Base-by-base conservation (phyloP, 2,113 vertebrate genomes). In the Scomber japonicus region DNA sequence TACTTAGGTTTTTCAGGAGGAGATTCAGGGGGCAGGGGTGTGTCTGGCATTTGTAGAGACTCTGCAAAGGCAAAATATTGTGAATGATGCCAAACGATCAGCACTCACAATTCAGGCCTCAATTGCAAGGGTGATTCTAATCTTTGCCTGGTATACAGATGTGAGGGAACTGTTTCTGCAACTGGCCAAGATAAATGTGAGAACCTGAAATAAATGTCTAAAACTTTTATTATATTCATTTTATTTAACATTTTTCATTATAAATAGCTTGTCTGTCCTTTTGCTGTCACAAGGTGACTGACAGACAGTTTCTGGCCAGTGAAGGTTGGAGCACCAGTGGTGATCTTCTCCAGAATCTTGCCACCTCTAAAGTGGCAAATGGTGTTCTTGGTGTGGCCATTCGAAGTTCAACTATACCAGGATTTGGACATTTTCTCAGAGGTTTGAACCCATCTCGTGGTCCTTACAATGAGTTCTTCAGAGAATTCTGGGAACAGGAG, bases 381-480 rank as follows among this genome's bases (percentile, higher is more conserved):
- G 95, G 95, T n/a, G 92, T 93, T 19, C 53, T 95, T 31, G 95
- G 95, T 17, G 92, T 95, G 57, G 95, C 95, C 59, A 89, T 96
- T 49, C 72, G 92, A 45, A 93, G 93, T 61, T 90, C 88, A 14
- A 8, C 84, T 0, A 85, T 96, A 35, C 91, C 91, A 51, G 95
- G 94, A 62, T 92, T 96, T 75, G 84, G 91, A 65, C 55, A 68
- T 8, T 94, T 89, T 74, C 67, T 96, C 8, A 81, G 45, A 46
- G 72, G 68, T 57, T 66, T 96, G 49, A 86, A 89, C 56, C 95
- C 94, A 4, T 76, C 60, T 55, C 75, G 2, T 31, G 87, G n/a
- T 19, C 93, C 91, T 4, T 21, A 70, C 4, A 85, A 94, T 62
- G 24, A 24, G 1, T 75, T 94, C 7, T 69, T 95, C 3, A 87